These are phyloP conservation scores for Ictalurus furcatus DNA, from an alignment of 2,113 vertebrate genomes.

Conservation along the genomic window DNA sequence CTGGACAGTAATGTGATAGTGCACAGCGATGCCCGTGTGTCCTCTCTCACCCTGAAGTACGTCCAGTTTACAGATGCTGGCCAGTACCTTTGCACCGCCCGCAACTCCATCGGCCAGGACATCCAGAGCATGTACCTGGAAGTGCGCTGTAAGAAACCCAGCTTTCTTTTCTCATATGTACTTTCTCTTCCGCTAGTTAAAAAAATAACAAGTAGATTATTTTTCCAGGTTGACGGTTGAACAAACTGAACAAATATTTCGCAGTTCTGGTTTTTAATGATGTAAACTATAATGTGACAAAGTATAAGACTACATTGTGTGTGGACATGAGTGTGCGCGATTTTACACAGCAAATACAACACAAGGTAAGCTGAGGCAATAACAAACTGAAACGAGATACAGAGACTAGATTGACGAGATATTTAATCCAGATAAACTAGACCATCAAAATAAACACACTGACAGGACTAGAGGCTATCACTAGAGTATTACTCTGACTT, in stretches of 20 bases:
- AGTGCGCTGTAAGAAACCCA: constrained; percentile 87
- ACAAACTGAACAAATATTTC: neutral
- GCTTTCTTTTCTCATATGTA: neutral
- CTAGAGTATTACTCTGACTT: neutral
- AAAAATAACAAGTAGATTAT: neutral
- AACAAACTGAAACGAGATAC: neutral
- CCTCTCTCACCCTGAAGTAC: constrained; percentile 91
- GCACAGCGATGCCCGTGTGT: constrained; percentile 88
- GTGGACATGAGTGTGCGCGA: neutral
- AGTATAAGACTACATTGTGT: neutral
- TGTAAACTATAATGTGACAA: neutral
- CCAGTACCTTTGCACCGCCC: constrained; percentile 90
- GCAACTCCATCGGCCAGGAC: constrained; percentile 94
- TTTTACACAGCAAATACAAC: neutral
- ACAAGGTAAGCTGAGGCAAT: neutral
- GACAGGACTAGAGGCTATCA: neutral
- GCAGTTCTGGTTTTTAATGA: neutral
- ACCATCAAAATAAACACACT: neutral
- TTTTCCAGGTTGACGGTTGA: neutral
- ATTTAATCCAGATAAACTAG: neutral
- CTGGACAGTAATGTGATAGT: constrained; percentile 88
- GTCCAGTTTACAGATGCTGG: constrained; percentile 94
- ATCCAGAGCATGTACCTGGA: constrained; percentile 89
- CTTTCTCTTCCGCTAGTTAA: neutral
- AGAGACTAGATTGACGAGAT: neutral